Evolutionary conservation across 2,113 vertebrate genomes (phyloP).

Genomic region (Peromyscus leucopus): DNA sequence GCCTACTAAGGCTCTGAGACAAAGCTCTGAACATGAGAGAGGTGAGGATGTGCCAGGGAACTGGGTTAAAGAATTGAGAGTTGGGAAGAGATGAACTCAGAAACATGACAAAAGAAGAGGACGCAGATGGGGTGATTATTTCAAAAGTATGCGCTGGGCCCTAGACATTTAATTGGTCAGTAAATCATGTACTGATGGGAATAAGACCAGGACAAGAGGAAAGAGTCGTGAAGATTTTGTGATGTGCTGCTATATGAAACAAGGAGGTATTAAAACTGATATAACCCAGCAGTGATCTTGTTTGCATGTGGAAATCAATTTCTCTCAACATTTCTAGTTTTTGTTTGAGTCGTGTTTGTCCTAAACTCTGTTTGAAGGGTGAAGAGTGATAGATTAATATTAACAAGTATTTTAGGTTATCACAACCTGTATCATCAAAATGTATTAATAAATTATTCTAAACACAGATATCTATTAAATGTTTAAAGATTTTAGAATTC

Average conservation of each 20-base stretch:
- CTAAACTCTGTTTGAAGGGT: neutral
- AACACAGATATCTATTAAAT: neutral
- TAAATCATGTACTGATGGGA: neutral
- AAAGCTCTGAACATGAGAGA: neutral
- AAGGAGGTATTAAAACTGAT: neutral
- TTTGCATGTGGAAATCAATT: neutral
- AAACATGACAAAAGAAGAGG: neutral
- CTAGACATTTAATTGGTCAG: neutral
- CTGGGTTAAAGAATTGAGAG: neutral
- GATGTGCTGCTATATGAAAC: neutral
- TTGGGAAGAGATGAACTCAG: neutral
- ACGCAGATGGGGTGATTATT: neutral
- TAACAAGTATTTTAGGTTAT: constrained; percentile 4
- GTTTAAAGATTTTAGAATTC: constrained; percentile 6
- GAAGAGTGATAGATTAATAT: neutral
- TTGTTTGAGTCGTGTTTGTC: neutral
- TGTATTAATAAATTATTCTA: neutral
- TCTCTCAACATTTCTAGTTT: neutral
- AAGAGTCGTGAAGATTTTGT: neutral
- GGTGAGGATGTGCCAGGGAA: neutral
- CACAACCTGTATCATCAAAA: constrained; percentile 21
- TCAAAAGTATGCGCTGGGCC: neutral
- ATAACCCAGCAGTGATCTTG: neutral
- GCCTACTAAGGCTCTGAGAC: neutral
- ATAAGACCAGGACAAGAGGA: neutral